These are phyloP conservation scores for Megaustenia siamemsis DNA, from an alignment of 2,888 invertebrate genomes.

Conservation along the genomic window DNA sequence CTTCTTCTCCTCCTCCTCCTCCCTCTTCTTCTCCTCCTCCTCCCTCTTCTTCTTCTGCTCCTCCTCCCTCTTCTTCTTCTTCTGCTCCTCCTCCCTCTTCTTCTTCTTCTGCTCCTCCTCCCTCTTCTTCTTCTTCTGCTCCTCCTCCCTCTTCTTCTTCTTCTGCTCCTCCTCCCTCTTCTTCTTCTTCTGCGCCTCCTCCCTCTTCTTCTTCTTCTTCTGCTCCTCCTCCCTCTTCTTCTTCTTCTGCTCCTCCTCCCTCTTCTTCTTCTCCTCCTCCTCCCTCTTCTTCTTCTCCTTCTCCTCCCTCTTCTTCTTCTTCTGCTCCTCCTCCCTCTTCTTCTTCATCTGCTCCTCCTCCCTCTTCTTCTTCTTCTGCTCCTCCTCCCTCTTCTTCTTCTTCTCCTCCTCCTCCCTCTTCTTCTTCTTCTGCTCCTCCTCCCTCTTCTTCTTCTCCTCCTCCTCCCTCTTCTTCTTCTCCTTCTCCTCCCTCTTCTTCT, in stretches of 20 bases:
- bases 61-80: background rate
- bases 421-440: too few species aligned
- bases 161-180: too few species aligned
- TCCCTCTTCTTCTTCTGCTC: background rate
- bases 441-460: background rate
- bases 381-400: conserved; percentile 9
- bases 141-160: too few species aligned
- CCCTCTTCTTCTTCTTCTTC: too few species aligned
- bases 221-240: too few species aligned
- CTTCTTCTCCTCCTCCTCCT: background rate
- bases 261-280: background rate
- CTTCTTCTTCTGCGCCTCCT: too few species aligned
- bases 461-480: background rate
- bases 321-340: too few species aligned
- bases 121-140: too few species aligned
- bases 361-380: too few species aligned
- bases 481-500: background rate
- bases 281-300: background rate
- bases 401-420: conserved; percentile 9
- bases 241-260: too few species aligned
- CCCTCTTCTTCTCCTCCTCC: background rate
- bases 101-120: too few species aligned
- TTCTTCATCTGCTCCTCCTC: too few species aligned
- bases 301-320: conserved; percentile 9
- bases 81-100: background rate